Percentiles rank a stretch among this genome's conserved stretches.
These are phyloP conservation scores for Heliopora coerulea DNA, from an alignment of 92 coral and sea anemone species.

Conservation along the genomic window DNA sequence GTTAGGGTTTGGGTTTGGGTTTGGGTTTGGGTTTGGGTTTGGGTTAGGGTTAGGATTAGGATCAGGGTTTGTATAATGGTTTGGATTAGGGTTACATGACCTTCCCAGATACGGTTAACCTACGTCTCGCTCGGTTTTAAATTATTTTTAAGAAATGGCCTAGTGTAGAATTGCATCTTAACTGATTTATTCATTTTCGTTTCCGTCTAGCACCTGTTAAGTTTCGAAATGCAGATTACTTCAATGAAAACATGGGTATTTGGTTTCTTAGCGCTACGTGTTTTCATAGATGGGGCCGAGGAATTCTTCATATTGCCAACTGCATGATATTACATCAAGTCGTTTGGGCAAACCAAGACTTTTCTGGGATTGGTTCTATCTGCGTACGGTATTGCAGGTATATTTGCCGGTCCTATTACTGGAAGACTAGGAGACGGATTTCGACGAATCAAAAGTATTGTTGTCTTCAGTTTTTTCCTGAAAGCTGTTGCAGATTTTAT, in stretches of 20 bases:
- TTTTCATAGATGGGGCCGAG: conserved; percentile 27
- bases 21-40: no score
- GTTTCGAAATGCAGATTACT: not conserved
- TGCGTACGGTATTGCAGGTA: conserved; percentile 18
- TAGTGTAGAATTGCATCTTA: no score
- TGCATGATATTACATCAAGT: conserved; percentile 31
- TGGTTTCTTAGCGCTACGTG: conserved; percentile 7
- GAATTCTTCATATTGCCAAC: conserved; percentile 37
- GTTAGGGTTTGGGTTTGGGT: no score
- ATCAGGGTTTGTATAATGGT: no score
- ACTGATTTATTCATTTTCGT: no score
- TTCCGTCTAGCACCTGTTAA: no score
- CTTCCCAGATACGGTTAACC: no score
- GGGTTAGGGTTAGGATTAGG: no score
- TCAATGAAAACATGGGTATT: conserved; percentile 26
- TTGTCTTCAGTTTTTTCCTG: conserved; percentile 5
- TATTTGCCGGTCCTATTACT: conserved; percentile 11
- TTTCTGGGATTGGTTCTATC: conserved; percentile 32
- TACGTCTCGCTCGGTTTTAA: no score
- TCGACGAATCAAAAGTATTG: conserved; percentile 18
- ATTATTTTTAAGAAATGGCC: no score
- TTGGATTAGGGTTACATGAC: no score
- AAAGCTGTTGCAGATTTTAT: conserved; percentile 11
- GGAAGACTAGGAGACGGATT: conserved; percentile 27
- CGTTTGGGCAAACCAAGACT: conserved; percentile 11